These are phyloP conservation scores for Drosophila yooni DNA, from an alignment of 2,888 invertebrate genomes.

Conservation along the genomic window DNA sequence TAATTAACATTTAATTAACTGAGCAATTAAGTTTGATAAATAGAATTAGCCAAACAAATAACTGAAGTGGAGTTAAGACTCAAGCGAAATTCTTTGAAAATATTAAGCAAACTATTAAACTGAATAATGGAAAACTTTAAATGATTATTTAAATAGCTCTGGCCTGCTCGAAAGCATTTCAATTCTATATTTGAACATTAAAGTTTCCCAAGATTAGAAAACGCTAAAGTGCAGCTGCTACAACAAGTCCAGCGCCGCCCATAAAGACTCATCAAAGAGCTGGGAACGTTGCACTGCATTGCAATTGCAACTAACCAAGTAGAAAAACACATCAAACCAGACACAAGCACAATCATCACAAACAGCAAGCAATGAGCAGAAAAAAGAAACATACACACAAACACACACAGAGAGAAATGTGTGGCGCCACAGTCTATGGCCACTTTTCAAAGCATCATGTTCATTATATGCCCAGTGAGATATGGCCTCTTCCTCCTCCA, in stretches of 20 bases:
- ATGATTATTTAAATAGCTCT: not conserved
- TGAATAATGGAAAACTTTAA: not conserved
- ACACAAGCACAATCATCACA: not conserved
- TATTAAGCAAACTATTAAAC: not conserved
- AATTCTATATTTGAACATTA: not conserved
- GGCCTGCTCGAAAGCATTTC: not conserved
- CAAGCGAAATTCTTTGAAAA: not conserved
- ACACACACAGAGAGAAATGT: conserved; percentile 6
- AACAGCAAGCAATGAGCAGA: not conserved
- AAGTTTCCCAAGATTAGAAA: not conserved
- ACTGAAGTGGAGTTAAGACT: not conserved
- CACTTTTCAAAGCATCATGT: conserved; percentile 48
- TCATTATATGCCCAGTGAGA: conserved; percentile 52
- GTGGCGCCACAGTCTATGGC: conserved; percentile 35
- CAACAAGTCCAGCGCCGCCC: not conserved
- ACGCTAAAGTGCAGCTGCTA: not conserved
- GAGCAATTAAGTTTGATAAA: not conserved
- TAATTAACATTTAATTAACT: not conserved
- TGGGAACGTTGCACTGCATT: not conserved
- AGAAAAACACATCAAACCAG: not conserved
- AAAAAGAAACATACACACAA: not conserved
- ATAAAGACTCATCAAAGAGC: conserved; percentile 5
- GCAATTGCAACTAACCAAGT: conserved; percentile 21
- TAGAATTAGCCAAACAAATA: not conserved
- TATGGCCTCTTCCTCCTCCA: not conserved